phyloP scores from a whole-genome alignment of 2,888 invertebrate genomes.

The Eilema sororculum region DNA sequence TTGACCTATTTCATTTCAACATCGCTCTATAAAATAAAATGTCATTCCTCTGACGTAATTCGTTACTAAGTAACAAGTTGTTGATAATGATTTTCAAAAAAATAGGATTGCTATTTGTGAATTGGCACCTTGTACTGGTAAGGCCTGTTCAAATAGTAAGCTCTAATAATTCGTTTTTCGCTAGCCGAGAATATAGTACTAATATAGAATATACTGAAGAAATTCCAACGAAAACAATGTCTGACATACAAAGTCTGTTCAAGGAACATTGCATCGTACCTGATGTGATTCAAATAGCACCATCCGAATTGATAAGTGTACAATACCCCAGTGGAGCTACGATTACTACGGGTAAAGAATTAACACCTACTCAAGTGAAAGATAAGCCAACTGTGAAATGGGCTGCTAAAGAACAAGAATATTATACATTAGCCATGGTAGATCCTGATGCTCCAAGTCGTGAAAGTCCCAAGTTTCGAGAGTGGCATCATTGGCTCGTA shows the following conservation, averaged over 20 bases:
- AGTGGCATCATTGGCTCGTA: slow-evolving; percentile 93
- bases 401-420: slow-evolving; percentile 85
- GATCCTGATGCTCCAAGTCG: slow-evolving; percentile 94
- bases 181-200: neutral
- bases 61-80: slow-evolving; percentile 46
- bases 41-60: neutral
- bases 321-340: slow-evolving; percentile 81
- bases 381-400: slow-evolving; percentile 89
- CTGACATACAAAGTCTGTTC: slow-evolving; percentile 67
- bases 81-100: slow-evolving; percentile 32
- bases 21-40: neutral
- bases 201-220: neutral
- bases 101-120: slow-evolving; percentile 14
- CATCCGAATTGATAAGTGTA: slow-evolving; percentile 82
- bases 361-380: slow-evolving; percentile 91
- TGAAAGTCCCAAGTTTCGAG: slow-evolving; percentile 89
- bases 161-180: slow-evolving; percentile 4
- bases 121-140: neutral
- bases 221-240: slow-evolving; percentile 50
- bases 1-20: neutral
- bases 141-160: neutral
- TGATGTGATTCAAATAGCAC: slow-evolving; percentile 89
- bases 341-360: slow-evolving; percentile 88
- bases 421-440: slow-evolving; percentile 89
- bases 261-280: slow-evolving; percentile 88